Conservation (phyloP, 2,113 vertebrate species). For the Baryphthengus martii region DNA sequence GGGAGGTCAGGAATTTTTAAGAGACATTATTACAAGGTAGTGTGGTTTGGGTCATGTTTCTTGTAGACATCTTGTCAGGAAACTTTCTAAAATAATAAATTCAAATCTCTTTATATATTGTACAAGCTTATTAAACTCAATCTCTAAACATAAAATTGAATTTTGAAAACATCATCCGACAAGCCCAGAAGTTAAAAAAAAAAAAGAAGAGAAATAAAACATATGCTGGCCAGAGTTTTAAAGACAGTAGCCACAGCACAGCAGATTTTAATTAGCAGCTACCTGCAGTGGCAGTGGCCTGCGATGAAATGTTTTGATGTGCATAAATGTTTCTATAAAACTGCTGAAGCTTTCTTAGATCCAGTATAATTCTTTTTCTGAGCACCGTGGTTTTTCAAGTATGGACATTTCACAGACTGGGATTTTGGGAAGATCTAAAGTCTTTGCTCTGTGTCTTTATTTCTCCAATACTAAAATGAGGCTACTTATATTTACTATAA, state of each 20-base stretch:
- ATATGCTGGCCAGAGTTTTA: slow-evolving; percentile 45
- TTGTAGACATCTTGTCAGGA: slow-evolving; percentile 53
- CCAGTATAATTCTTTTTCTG: not conserved
- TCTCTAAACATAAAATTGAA: slow-evolving; percentile 20
- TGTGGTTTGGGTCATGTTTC: slow-evolving; percentile 65
- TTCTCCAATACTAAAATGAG: not conserved
- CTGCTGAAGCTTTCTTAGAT: slow-evolving; percentile 26
- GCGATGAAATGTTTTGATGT: slow-evolving; percentile 56
- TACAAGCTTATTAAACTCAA: slow-evolving; percentile 53
- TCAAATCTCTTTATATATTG: slow-evolving; percentile 60
- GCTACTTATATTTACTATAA: not conserved
- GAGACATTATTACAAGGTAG: slow-evolving; percentile 60
- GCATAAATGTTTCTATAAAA: slow-evolving; percentile 53
- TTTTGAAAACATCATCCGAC: slow-evolving; percentile 23
- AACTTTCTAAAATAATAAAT: slow-evolving; percentile 70
- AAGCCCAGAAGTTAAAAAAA: not conserved
- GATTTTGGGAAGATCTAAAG: not conserved
- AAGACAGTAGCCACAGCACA: slow-evolving; percentile 54
- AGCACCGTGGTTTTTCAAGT: not conserved
- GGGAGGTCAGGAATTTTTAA: slow-evolving; percentile 74
- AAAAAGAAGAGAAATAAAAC: not conserved
- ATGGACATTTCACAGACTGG: not conserved
- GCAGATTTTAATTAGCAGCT: slow-evolving; percentile 57
- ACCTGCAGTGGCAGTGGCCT: slow-evolving; percentile 53
- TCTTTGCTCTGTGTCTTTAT: not conserved